phyloP scores from a whole-genome alignment of 30 jellyfish, hydroid and myxozoan species.

The Cassiopea xamachana region DNA sequence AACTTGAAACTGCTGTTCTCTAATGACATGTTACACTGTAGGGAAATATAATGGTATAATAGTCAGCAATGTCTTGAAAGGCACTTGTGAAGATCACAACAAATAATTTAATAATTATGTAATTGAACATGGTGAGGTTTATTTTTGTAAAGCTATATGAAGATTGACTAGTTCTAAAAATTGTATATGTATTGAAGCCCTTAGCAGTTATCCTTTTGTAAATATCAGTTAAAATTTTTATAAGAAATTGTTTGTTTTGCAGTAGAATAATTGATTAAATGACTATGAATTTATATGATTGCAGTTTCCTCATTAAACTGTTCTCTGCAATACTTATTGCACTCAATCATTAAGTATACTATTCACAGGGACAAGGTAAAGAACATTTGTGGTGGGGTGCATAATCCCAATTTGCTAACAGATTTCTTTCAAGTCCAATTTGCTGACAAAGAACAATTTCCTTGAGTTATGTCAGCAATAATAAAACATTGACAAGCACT shows the following conservation, averaged over 20 bases:
- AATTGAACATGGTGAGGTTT: neutral
- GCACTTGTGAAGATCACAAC: neutral
- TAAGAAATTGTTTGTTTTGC: conserved; percentile 20
- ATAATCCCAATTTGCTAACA: too few species aligned
- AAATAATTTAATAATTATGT: neutral
- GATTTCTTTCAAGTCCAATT: too few species aligned
- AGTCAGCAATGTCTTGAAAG: too few species aligned
- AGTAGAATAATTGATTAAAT: conserved; percentile 1
- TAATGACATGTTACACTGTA: too few species aligned
- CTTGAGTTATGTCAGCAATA: too few species aligned
- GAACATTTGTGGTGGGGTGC: too few species aligned
- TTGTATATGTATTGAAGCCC: neutral
- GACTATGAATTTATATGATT: neutral
- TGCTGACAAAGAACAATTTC: too few species aligned
- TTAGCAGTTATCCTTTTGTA: neutral
- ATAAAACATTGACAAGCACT: too few species aligned
- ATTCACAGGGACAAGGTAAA: too few species aligned
- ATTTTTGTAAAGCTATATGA: neutral
- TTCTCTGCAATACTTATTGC: neutral
- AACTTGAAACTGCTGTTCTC: too few species aligned
- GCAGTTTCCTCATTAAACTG: neutral
- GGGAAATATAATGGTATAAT: too few species aligned
- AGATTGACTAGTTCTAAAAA: neutral
- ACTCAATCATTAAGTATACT: too few species aligned
- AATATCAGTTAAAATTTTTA: conserved; percentile 19